These are phyloP conservation scores for Lucilia sericata DNA, from an alignment of 1,140 invertebrate genomes.

Conservation along the genomic window DNA sequence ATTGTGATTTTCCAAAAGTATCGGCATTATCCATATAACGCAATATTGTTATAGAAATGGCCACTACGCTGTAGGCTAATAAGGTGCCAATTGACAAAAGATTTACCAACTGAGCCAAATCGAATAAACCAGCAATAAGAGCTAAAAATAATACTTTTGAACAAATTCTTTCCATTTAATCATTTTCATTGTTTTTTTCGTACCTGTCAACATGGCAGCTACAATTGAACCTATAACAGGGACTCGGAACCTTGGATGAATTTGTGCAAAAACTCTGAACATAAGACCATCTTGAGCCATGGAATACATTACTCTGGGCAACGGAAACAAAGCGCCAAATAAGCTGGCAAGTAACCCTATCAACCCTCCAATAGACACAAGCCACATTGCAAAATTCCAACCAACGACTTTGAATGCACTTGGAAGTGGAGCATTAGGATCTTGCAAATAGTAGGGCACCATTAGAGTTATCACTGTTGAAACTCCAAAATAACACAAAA, in stretches of 20 bases:
- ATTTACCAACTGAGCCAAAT: slow-evolving; percentile 88
- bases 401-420: slow-evolving; percentile 78
- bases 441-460: slow-evolving; percentile 82
- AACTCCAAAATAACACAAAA: slow-evolving; percentile 86
- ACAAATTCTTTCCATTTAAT: too few relatives aligned
- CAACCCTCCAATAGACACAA: slow-evolving; percentile 82
- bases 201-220: slow-evolving; percentile 81
- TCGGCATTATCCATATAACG: slow-evolving; percentile 69
- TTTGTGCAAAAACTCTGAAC: slow-evolving; percentile 78
- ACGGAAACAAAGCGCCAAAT: slow-evolving; percentile 85
- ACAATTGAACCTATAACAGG: slow-evolving; percentile 84
- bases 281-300: slow-evolving; percentile 88
- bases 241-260: slow-evolving; percentile 74
- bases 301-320: slow-evolving; percentile 87
- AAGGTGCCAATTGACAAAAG: slow-evolving; percentile 97
- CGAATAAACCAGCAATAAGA: slow-evolving; percentile 87
- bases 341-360: slow-evolving; percentile 81
- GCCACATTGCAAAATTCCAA: slow-evolving; percentile 77
- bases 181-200: not conserved
- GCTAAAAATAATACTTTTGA: slow-evolving; percentile 69
- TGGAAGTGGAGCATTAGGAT: slow-evolving; percentile 78
- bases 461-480: slow-evolving; percentile 87
- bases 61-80: slow-evolving; percentile 92
- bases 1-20: not conserved
- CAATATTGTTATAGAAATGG: slow-evolving; percentile 87